Base-by-base conservation (phyloP, 2,797 vertebrate genomes). In the Acipenser ruthenus region DNA sequence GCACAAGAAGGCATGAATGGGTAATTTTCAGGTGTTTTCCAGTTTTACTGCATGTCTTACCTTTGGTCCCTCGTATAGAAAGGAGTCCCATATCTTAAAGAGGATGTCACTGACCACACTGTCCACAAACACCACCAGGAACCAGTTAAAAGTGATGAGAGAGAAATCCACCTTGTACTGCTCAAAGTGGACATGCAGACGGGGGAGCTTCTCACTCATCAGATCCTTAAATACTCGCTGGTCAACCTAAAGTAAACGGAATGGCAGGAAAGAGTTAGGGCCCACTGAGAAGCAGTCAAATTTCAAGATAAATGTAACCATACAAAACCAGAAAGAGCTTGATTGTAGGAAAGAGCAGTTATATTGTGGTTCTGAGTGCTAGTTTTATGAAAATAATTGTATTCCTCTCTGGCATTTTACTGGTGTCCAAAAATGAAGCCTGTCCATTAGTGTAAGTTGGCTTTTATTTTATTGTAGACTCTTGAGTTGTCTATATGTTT, bases 61-160 rank as follows among this genome's bases (percentile, higher is more conserved):
- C 96, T 99, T 99, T 18, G 96, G 93, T 59, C 97, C 97, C 78
- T 99, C 97, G 2, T 93, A 99, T 1, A 99, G 89, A 77, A 99
- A 99, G 8, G 97, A 86, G 59, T 99, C 97, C 97, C 97, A 99
- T 79, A 99, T 95, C 79, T 94, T 96, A 77, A 99, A 98, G 69
- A 99, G 94, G 77, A 99, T 85, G 77, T 98, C 95, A 11, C 95
- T 96, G 72, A 95, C 93, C 62, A 99, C 93, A 0, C 96, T 98
- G 86, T 99, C 97, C 81, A 99, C 97, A 74, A 99, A 99, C 65
- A 95, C 88, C 76, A 99, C 95, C 62, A 99, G 89, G 77, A 99
- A 99, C 97, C 97, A 99, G 88, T 99, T 99, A 85, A 99, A 99
- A 12, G 97, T 99, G 85, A 99, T 99, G 66, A 99, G 94, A 8